These are phyloP conservation scores for Nymphalis c-album DNA, from an alignment of 2,888 invertebrate genomes.

Conservation along the genomic window DNA sequence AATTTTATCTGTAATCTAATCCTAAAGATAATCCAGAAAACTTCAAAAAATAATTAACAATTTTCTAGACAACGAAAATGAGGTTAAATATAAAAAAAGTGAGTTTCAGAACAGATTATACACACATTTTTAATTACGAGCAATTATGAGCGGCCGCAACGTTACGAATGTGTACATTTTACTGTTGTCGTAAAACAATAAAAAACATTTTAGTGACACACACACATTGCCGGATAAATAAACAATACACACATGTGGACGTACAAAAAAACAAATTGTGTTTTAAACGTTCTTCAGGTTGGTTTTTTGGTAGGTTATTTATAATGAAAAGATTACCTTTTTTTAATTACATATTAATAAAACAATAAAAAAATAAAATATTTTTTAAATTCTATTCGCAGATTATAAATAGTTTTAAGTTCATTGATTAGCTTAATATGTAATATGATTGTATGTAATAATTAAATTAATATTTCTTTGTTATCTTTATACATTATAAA, in stretches of 20 bases:
- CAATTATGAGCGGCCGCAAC: conserved; percentile 53
- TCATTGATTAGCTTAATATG: background rate
- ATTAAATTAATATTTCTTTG: no score
- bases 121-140: conserved; percentile 53
- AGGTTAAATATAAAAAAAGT: conserved; percentile 1
- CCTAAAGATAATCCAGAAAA: background rate
- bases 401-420: background rate
- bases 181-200: conserved; percentile 67
- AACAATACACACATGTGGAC: conserved; percentile 60
- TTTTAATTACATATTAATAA: background rate
- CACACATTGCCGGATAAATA: conserved; percentile 67
- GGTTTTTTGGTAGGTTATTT: conserved; percentile 28
- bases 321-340: background rate
- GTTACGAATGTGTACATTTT: conserved; percentile 45
- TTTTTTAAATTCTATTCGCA: background rate
- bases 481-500: no score
- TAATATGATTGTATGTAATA: background rate
- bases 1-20: no score
- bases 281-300: conserved; percentile 33
- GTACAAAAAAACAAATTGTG: conserved; percentile 36
- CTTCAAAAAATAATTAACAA: background rate
- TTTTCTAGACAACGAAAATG: conserved; percentile 1
- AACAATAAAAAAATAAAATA: background rate
- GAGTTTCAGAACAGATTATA: conserved; percentile 34
- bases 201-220: conserved; percentile 69